Evolutionary conservation across 2,888 invertebrate genomes (phyloP).

Genomic region (Caenorhabditis sp.): DNA sequence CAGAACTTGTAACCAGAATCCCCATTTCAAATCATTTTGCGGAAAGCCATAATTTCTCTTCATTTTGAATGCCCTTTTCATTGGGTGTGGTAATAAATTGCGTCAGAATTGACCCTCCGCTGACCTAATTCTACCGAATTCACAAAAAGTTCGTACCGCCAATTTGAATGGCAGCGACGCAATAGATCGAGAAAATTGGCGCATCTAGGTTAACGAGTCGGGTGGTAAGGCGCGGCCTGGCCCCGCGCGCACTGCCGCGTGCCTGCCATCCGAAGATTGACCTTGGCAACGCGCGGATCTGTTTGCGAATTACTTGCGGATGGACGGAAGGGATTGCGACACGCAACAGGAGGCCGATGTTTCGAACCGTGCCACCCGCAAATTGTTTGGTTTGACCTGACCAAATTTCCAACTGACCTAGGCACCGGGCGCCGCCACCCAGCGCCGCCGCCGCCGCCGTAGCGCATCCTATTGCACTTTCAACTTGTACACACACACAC

Average conservation of each 20-base stretch:
- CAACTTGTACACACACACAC: constrained; percentile 43
- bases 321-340: constrained; percentile 27
- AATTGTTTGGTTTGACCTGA: constrained; percentile 43
- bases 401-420: constrained; percentile 39
- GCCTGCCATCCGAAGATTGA: constrained; percentile 50
- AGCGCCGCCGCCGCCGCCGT: constrained; percentile 17
- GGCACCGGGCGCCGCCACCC: constrained; percentile 43
- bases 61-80: constrained; percentile 38
- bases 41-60: constrained; percentile 13
- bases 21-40: constrained; percentile 12
- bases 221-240: constrained; percentile 51
- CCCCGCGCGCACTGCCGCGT: constrained; percentile 39
- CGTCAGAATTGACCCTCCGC: constrained; percentile 46
- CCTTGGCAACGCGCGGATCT: constrained; percentile 50
- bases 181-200: constrained; percentile 53
- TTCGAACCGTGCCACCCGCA: constrained; percentile 47
- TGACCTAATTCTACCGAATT: constrained; percentile 45
- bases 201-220: constrained; percentile 60
- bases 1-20: no score
- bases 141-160: constrained; percentile 46
- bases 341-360: constrained; percentile 20
- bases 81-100: constrained; percentile 40
- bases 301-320: constrained; percentile 44
- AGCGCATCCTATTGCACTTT: constrained; percentile 37
- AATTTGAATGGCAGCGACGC: constrained; percentile 53